Conservation (phyloP, 2,113 vertebrate species). For the Channa maculata region DNA sequence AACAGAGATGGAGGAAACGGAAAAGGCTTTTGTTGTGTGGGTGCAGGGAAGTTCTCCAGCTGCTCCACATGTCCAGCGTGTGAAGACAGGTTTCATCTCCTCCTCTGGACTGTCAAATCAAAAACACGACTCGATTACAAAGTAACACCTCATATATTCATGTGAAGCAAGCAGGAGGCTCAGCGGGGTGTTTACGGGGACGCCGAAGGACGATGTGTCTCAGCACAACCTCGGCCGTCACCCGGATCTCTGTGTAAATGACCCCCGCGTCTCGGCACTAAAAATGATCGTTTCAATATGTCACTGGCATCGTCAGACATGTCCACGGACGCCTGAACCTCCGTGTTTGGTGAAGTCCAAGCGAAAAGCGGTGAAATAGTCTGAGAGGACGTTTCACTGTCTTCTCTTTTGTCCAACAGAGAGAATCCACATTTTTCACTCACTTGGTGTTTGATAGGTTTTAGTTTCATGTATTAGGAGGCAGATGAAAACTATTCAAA, state of each 20-base stretch:
- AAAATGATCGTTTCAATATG: conserved; percentile 27
- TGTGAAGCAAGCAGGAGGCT: conserved; percentile 18
- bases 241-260: conserved; percentile 53
- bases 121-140: conserved; percentile 42
- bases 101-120: conserved; percentile 2
- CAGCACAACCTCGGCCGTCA: conserved; percentile 39
- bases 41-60: background rate
- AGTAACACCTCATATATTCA: conserved; percentile 49
- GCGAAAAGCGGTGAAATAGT: background rate
- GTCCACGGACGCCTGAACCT: conserved; percentile 22
- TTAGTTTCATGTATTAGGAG: too few species aligned
- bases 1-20: too few species aligned
- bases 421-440: too few species aligned
- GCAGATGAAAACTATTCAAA: too few species aligned
- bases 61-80: background rate
- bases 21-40: too few species aligned
- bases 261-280: background rate
- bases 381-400: background rate
- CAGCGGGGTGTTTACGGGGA: conserved; percentile 9
- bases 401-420: too few species aligned
- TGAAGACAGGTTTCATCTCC: conserved; percentile 10
- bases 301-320: conserved; percentile 3
- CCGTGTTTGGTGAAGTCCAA: background rate
- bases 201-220: conserved; percentile 53
- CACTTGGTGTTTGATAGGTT: too few species aligned